These are phyloP conservation scores for Micropoecilia bifurca DNA, from an alignment of 2,797 vertebrate genomes.

Conservation along the genomic window DNA sequence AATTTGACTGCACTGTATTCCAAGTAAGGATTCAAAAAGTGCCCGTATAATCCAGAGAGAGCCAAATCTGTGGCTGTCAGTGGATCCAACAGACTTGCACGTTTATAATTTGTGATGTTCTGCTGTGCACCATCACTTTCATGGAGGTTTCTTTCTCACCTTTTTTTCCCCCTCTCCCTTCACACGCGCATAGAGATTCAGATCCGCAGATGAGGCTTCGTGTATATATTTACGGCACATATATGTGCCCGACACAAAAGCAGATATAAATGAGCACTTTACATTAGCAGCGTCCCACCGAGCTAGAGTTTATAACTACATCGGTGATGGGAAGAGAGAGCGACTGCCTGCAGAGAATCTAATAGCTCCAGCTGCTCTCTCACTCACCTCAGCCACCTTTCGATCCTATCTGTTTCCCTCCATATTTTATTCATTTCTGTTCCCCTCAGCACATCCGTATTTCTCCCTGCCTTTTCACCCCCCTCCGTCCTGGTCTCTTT, in stretches of 20 bases:
- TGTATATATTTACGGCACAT: conserved; percentile 5
- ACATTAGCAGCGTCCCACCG: conserved; percentile 37
- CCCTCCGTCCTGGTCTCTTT: conserved; percentile 42
- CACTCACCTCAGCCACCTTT: conserved; percentile 69
- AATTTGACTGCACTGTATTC: conserved; percentile 24
- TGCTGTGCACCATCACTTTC: conserved; percentile 25
- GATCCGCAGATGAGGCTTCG: conserved; percentile 21
- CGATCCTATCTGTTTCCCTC: conserved; percentile 60
- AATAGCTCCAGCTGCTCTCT: conserved; percentile 65
- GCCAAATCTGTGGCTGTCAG: conserved; percentile 26
- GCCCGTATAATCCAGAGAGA: conserved; percentile 32
- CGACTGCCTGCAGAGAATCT: conserved; percentile 53
- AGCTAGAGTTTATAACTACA: conserved; percentile 49
- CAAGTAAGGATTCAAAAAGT: conserved; percentile 29
- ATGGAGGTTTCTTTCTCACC: conserved; percentile 13
- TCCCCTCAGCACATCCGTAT: conserved; percentile 61
- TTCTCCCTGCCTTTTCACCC: conserved; percentile 42
- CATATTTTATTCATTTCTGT: conserved; percentile 75
- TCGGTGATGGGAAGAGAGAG: conserved; percentile 33
- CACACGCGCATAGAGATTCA: background rate
- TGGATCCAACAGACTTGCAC: conserved; percentile 26
- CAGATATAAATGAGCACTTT: conserved; percentile 28
- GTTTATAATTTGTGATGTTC: conserved; percentile 31
- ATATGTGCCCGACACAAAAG: conserved; percentile 17
- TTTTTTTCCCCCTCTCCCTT: background rate